Conservation (phyloP, 2,888 invertebrate genomes). For the Acleris literana region DNA sequence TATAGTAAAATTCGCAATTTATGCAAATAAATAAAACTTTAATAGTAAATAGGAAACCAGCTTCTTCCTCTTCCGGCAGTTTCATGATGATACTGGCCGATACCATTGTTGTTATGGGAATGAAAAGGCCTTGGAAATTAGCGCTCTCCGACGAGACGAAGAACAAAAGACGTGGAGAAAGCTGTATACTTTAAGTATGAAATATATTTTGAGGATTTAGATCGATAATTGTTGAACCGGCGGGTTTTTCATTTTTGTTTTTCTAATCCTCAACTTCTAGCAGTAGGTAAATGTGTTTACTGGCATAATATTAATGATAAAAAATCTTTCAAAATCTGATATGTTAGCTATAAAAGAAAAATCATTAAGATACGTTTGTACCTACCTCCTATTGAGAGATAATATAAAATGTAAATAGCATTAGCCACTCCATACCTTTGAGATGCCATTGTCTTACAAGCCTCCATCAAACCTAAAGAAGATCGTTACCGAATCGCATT, state of each 20-base stretch:
- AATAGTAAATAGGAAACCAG: constrained; percentile 48
- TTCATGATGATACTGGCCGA: constrained; percentile 32
- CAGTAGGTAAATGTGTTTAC: no score
- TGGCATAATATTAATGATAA: no score
- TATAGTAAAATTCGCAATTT: constrained; percentile 46
- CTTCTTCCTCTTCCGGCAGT: constrained; percentile 43
- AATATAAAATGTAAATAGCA: no score
- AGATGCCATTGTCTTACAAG: background rate
- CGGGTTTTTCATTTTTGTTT: background rate
- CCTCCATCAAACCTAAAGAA: constrained; percentile 26
- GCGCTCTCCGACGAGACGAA: background rate
- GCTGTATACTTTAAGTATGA: background rate
- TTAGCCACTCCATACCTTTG: no score
- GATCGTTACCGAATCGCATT: constrained; percentile 46
- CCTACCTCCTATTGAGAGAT: no score
- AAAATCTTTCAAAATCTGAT: no score
- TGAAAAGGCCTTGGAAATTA: constrained; percentile 8
- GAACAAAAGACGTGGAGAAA: background rate
- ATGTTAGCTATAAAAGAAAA: no score
- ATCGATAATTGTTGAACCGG: background rate
- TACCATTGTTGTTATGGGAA: constrained; percentile 26
- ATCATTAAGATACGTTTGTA: no score
- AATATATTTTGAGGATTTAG: background rate
- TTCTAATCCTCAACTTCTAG: no score
- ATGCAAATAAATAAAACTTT: constrained; percentile 44